phyloP scores from a whole-genome alignment of 2,113 vertebrate genomes.

The Apodemus speciosus region DNA sequence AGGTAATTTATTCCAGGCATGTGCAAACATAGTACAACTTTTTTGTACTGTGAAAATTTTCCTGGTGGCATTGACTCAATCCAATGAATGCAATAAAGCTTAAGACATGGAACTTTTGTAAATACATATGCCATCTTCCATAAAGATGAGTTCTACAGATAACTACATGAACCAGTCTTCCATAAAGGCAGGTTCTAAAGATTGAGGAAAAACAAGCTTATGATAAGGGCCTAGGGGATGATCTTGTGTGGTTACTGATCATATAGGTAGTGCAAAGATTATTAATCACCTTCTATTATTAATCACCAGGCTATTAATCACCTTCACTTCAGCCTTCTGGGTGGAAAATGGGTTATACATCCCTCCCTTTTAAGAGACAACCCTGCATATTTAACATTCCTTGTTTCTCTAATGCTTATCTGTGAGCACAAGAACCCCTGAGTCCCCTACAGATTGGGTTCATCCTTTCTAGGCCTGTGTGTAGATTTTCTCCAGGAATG shows the following conservation, averaged over 20 bases:
- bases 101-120: not conserved
- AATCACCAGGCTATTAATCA: not conserved
- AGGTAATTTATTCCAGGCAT: not conserved
- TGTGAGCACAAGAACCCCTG: not conserved
- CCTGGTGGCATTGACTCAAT: not conserved
- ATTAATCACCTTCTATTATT: not conserved
- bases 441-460: not conserved
- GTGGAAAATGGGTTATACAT: not conserved
- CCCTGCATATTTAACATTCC: not conserved
- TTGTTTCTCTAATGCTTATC: not conserved
- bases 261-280: not conserved
- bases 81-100: not conserved
- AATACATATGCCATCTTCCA: not conserved
- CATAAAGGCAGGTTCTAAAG: not conserved
- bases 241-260: not conserved
- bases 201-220: not conserved
- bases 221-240: not conserved
- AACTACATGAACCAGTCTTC: not conserved
- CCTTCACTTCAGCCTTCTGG: not conserved
- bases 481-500: not conserved
- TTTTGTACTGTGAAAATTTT: not conserved
- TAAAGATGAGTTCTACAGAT: not conserved
- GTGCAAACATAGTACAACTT: not conserved
- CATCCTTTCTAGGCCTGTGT: not conserved
- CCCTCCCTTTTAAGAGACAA: not conserved